Evolutionary conservation across 2,888 invertebrate genomes (phyloP).

Genomic region (Chymomyza amoena): DNA sequence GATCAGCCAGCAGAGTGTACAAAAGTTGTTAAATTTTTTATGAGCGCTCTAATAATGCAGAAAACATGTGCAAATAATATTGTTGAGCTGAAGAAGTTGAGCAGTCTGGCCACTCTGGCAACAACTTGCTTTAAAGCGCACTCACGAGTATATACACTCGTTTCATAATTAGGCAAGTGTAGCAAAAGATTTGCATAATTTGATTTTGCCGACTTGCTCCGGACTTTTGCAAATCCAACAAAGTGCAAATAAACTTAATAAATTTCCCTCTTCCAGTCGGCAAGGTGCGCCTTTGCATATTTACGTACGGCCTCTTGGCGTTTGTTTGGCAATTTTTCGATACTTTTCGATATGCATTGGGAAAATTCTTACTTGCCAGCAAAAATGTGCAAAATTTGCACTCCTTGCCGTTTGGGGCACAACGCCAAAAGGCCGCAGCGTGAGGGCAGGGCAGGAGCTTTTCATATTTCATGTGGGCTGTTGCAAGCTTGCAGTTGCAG

Average conservation of each 20-base stretch:
- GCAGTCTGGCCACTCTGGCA: neutral
- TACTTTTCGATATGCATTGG: conserved; percentile 2
- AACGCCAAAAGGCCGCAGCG: neutral
- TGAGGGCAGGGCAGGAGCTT: neutral
- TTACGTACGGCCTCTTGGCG: conserved; percentile 9
- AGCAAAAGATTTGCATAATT: conserved; percentile 49
- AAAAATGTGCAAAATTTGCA: conserved; percentile 64
- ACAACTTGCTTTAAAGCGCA: conserved; percentile 45
- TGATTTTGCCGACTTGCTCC: conserved; percentile 28
- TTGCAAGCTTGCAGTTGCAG: neutral
- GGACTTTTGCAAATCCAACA: conserved; percentile 18
- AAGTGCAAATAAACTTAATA: conserved; percentile 38
- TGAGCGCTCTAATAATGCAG: conserved; percentile 48
- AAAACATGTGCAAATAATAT: conserved; percentile 42
- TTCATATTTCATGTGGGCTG: conserved; percentile 6
- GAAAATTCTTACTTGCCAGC: conserved; percentile 49
- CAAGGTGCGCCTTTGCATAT: neutral
- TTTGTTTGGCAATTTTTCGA: conserved; percentile 24
- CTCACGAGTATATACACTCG: neutral
- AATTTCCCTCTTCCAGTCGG: conserved; percentile 17
- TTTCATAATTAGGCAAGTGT: conserved; percentile 35
- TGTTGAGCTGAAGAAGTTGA: conserved; percentile 1
- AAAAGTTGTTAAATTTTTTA: conserved; percentile 56
- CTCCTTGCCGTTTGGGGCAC: conserved; percentile 25
- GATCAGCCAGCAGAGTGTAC: conserved; percentile 47